These are phyloP conservation scores for Darevskia mixta DNA, from an alignment of 2,797 vertebrate genomes.

Conservation along the genomic window DNA sequence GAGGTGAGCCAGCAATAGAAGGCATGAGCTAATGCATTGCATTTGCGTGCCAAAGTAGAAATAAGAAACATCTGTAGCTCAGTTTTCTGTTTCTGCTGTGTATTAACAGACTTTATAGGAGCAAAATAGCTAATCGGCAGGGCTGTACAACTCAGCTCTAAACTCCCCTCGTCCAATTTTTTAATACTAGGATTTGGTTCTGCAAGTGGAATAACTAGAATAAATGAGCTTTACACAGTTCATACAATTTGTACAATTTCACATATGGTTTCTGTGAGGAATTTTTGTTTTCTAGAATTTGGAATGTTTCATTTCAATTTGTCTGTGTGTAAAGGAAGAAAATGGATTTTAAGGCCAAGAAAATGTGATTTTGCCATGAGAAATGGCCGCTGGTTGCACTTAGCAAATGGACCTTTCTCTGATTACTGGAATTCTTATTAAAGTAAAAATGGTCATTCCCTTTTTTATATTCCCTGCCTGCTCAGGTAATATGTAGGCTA, in stretches of 20 bases:
- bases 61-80: constrained; percentile 75
- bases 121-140: constrained; percentile 7
- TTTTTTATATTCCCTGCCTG: not conserved
- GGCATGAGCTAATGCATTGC: constrained; percentile 71
- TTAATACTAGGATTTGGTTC: not conserved
- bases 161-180: not conserved
- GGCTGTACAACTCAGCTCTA: not conserved
- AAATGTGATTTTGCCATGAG: not conserved
- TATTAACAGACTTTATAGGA: constrained; percentile 52
- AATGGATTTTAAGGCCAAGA: not conserved
- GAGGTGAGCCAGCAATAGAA: constrained; percentile 61
- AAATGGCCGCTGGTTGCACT: not conserved
- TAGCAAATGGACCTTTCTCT: not conserved
- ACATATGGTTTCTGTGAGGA: not conserved
- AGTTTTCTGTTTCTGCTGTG: constrained; percentile 65
- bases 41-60: constrained; percentile 63
- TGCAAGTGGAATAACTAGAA: not conserved
- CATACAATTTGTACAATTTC: not conserved
- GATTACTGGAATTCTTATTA: not conserved
- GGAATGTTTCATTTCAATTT: not conserved
- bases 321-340: not conserved
- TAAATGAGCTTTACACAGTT: not conserved
- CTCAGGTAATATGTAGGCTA: not conserved
- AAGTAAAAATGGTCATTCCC: not conserved
- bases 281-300: not conserved